A percentile compares a stretch with the other conserved stretches of the same genome.
phyloP scores from a whole-genome alignment of 64 coral and sea anemone genomes.

The Montipora efflorescens region DNA sequence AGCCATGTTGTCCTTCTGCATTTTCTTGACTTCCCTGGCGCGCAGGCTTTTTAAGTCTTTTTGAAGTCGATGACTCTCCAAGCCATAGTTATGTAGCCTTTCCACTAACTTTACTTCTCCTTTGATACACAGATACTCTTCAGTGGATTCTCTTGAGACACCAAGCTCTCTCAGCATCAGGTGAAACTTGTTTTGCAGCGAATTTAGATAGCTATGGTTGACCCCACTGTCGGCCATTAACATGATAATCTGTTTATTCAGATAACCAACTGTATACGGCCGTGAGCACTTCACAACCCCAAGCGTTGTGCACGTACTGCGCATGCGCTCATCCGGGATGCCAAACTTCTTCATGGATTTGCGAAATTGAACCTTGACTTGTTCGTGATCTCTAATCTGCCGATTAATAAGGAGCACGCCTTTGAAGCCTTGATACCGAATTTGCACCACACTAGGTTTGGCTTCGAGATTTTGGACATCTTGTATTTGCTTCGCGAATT shows the following conservation, averaged over 20 bases:
- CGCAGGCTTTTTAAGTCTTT: conserved; percentile 33
- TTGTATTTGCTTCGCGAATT: conserved; percentile 68
- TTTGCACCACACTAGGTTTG: conserved; percentile 80
- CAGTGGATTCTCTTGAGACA: neutral
- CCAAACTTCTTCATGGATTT: conserved; percentile 88
- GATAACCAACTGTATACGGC: conserved; percentile 79
- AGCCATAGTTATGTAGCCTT: conserved; percentile 15
- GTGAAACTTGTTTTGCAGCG: conserved; percentile 75
- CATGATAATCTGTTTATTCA: conserved; percentile 90
- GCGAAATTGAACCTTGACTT: conserved; percentile 77
- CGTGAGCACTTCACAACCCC: conserved; percentile 91
- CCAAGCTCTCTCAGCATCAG: conserved; percentile 40
- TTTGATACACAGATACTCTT: conserved; percentile 47
- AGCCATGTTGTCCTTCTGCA: conserved; percentile 40
- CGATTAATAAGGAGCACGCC: conserved; percentile 66
- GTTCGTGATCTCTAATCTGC: neutral
- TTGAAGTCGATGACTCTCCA: conserved; percentile 23
- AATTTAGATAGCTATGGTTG: conserved; percentile 38
- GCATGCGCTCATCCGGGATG: conserved; percentile 83
- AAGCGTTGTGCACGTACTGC: conserved; percentile 72
- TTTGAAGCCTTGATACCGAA: conserved; percentile 93
- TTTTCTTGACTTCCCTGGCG: conserved; percentile 47
- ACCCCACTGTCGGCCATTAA: conserved; percentile 80
- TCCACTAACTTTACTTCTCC: conserved; percentile 10
- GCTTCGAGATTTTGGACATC: conserved; percentile 26